A percentile compares a stretch with the other conserved stretches of the same genome.
Evolutionary conservation across 2,888 invertebrate genomes (phyloP).

Genomic region (Rhimphoctona megacephalus): DNA sequence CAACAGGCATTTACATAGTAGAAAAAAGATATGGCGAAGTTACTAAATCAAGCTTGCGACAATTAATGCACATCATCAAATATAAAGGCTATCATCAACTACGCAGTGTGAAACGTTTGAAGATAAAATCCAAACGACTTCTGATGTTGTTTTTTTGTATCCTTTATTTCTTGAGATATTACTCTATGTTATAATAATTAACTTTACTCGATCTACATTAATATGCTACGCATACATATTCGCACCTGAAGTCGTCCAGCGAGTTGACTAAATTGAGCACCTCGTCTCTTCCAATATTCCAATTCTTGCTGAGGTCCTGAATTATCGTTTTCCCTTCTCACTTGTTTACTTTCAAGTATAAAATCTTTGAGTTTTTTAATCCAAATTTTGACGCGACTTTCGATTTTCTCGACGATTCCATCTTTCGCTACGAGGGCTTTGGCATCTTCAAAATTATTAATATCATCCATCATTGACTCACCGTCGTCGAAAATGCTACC

Average conservation of each 20-base stretch:
- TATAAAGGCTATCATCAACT: too few relatives aligned
- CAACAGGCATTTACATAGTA: too few relatives aligned
- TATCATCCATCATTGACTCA: slow-evolving; percentile 87
- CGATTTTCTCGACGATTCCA: slow-evolving; percentile 87
- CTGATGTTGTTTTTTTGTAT: too few relatives aligned
- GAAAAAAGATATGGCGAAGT: too few relatives aligned
- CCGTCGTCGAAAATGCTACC: slow-evolving; percentile 92
- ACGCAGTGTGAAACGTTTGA: too few relatives aligned
- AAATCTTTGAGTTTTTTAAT: slow-evolving; percentile 91
- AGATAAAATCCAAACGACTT: too few relatives aligned
- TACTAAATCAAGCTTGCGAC: too few relatives aligned
- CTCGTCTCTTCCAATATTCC: slow-evolving; percentile 98
- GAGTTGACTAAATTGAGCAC: slow-evolving; percentile 96
- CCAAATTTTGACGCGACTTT: slow-evolving; percentile 92
- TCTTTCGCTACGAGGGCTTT: slow-evolving; percentile 89
- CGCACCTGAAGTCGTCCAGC: slow-evolving; percentile 90
- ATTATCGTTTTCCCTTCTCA: slow-evolving; percentile 95
- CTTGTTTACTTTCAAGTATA: slow-evolving; percentile 95
- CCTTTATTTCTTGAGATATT: too few relatives aligned
- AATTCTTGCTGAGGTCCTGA: slow-evolving; percentile 97
- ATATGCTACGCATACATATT: too few relatives aligned
- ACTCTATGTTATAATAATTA: background rate
- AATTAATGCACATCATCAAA: too few relatives aligned
- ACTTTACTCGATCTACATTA: too few relatives aligned
- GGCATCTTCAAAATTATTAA: slow-evolving; percentile 89